Evolutionary conservation across 2,888 invertebrate species (phyloP).

Genomic region (Tenthredo scrophulariae): DNA sequence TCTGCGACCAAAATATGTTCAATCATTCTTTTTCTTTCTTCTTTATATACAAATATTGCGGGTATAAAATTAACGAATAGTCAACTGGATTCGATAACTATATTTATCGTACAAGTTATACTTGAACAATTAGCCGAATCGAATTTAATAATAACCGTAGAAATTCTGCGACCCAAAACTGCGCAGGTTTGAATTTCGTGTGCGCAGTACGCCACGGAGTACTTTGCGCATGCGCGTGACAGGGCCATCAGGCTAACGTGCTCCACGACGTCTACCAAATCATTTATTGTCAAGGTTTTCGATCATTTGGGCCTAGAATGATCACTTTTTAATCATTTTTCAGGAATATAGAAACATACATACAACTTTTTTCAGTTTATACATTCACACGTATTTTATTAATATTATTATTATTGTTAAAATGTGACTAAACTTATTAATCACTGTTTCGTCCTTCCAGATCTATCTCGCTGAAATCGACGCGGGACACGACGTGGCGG

Average conservation of each 20-base stretch:
- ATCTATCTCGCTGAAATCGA: constrained; percentile 69
- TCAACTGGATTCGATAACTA: background rate
- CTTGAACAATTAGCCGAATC: background rate
- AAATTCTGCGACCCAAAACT: background rate
- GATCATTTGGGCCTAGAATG: background rate
- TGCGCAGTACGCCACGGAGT: background rate
- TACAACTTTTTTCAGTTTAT: background rate
- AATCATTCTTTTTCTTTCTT: background rate
- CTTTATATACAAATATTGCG: background rate
- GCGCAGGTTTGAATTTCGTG: background rate
- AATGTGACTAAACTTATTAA: background rate
- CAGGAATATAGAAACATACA: too few species aligned
- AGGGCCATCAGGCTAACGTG: background rate
- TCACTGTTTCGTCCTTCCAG: constrained; percentile 64
- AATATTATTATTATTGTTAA: background rate
- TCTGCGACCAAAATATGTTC: background rate
- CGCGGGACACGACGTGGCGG: constrained; percentile 74
- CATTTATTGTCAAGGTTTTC: background rate
- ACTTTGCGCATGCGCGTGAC: background rate
- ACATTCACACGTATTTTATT: background rate
- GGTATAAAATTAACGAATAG: background rate
- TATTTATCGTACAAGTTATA: background rate
- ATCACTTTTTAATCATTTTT: background rate
- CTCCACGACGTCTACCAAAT: background rate
- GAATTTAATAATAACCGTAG: background rate